These are phyloP conservation scores for Drosophila pandora DNA, from an alignment of 1,140 invertebrate genomes.

Conservation along the genomic window DNA sequence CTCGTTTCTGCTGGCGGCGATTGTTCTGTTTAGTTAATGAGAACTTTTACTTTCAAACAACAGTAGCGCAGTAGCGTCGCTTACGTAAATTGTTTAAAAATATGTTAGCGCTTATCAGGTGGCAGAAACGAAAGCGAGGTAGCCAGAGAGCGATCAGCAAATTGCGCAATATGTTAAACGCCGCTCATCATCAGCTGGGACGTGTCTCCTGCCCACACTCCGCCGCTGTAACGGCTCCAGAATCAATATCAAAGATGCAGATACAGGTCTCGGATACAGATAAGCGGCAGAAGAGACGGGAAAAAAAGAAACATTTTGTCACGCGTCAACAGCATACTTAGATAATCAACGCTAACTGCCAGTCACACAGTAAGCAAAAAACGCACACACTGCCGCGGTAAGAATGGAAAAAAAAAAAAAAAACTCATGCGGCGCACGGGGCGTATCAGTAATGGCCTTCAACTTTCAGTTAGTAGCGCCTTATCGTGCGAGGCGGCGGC, in stretches of 20 bases:
- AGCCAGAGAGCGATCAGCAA: constrained; percentile 47
- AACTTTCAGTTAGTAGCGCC: constrained; percentile 76
- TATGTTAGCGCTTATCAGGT: constrained; percentile 64
- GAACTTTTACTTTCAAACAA: constrained; percentile 73
- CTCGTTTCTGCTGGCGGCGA: constrained; percentile 13
- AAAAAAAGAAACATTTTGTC: constrained; percentile 56
- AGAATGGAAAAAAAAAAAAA: background rate
- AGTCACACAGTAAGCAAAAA: constrained; percentile 37
- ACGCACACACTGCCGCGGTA: background rate
- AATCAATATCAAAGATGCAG: constrained; percentile 65
- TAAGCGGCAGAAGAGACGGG: constrained; percentile 16
- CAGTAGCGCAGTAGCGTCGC: constrained; percentile 30
- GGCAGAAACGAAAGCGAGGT: background rate
- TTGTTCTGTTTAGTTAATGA: constrained; percentile 70
- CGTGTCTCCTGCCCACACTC: constrained; percentile 16
- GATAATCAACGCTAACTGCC: constrained; percentile 76
- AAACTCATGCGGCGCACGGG: constrained; percentile 64
- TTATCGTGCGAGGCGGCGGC: constrained; percentile 72
- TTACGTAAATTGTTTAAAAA: constrained; percentile 76
- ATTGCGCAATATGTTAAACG: constrained; percentile 79
- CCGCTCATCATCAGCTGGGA: constrained; percentile 33
- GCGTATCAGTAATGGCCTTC: constrained; percentile 80
- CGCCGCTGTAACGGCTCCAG: constrained; percentile 32
- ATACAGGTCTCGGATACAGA: constrained; percentile 44
- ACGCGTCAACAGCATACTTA: constrained; percentile 69